Percentiles rank a stretch among this genome's conserved stretches.
Evolutionary conservation across 2,888 invertebrate genomes (phyloP).

Genomic region (Drosophila eohydei): DNA sequence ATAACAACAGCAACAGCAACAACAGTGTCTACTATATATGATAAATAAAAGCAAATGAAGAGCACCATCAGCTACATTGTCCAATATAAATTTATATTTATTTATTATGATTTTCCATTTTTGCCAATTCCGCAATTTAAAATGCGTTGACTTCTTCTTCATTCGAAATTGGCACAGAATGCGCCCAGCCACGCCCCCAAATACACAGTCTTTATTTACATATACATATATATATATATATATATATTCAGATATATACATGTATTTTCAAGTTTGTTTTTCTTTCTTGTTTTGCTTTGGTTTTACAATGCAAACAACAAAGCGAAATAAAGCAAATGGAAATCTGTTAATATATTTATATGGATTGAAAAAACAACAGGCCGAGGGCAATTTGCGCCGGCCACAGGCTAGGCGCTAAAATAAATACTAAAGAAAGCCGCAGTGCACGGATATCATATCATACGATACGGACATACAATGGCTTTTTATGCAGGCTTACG

Average conservation of each 20-base stretch:
- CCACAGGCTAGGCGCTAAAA: conserved; percentile 41
- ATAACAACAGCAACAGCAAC: conserved; percentile 25
- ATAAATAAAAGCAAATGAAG: conserved; percentile 23
- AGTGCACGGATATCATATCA: conserved; percentile 26
- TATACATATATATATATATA: conserved; percentile 23
- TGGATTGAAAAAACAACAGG: conserved; percentile 25
- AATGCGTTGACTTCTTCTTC: conserved; percentile 52
- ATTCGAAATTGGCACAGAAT: conserved; percentile 62
- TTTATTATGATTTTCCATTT: conserved; percentile 76
- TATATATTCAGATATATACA: not conserved
- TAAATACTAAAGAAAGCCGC: conserved; percentile 26
- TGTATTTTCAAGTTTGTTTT: not conserved
- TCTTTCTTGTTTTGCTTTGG: conserved; percentile 19
- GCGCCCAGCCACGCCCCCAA: conserved; percentile 14
- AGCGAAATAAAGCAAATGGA: conserved; percentile 28
- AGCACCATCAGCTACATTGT: conserved; percentile 55
- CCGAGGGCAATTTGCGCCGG: conserved; percentile 43
- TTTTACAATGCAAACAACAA: conserved; percentile 46
- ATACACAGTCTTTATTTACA: conserved; percentile 27
- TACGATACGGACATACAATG: conserved; percentile 17
- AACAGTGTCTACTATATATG: conserved; percentile 12
- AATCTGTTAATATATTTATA: conserved; percentile 57
- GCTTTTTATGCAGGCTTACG: conserved; percentile 5
- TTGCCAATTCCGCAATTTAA: conserved; percentile 55
- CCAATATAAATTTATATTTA: conserved; percentile 76